Conservation (phyloP, 2,797 vertebrate genomes). For the Neostethus bicornis region DNA sequence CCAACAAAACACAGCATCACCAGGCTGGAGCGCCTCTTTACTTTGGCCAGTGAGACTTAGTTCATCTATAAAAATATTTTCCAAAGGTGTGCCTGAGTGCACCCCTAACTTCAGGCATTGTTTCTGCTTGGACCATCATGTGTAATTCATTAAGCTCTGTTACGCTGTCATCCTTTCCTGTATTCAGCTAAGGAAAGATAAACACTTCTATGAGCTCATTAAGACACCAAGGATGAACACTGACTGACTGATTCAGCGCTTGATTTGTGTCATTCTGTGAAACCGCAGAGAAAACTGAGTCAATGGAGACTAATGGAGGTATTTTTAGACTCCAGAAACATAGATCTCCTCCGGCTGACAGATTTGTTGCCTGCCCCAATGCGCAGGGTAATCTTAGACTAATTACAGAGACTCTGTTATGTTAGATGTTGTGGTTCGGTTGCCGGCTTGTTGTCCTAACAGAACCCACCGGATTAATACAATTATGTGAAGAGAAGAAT, state of each 20-base stretch:
- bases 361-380: conserved; percentile 46
- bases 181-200: conserved; percentile 34
- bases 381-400: conserved; percentile 54
- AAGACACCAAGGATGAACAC: conserved; percentile 12
- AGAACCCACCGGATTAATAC: conserved; percentile 37
- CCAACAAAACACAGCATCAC: conserved; percentile 36
- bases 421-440: conserved; percentile 38
- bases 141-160: conserved; percentile 54
- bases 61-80: conserved; percentile 75
- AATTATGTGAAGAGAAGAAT: conserved; percentile 40
- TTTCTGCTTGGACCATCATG: conserved; percentile 56
- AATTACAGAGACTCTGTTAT: conserved; percentile 42
- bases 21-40: conserved; percentile 44
- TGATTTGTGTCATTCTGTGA: conserved; percentile 22
- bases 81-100: conserved; percentile 72
- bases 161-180: conserved; percentile 27
- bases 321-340: conserved; percentile 53
- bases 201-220: conserved; percentile 9
- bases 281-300: conserved; percentile 40
- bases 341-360: conserved; percentile 20
- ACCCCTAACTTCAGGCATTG: conserved; percentile 47
- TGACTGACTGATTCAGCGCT: conserved; percentile 32
- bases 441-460: conserved; percentile 49
- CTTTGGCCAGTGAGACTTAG: conserved; percentile 53
- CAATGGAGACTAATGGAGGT: conserved; percentile 44